A percentile compares a stretch with the other conserved stretches of the same genome.
Evolutionary conservation across 2,888 invertebrate species (phyloP).

Genomic region (Melangyna quadrimaculata): DNA sequence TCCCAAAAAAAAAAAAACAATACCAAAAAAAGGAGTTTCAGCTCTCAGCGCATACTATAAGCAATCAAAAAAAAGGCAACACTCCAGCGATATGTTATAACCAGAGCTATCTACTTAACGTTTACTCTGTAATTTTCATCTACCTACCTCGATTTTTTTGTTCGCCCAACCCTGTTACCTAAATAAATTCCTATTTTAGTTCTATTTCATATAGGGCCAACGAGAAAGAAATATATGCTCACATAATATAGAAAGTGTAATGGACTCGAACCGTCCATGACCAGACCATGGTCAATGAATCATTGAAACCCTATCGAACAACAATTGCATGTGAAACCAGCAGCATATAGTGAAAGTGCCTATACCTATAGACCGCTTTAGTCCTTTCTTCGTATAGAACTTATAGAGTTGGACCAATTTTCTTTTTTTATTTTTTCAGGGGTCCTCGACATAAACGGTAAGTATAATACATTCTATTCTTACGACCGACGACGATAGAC

Average conservation of each 20-base stretch:
- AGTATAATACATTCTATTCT: constrained; percentile 55
- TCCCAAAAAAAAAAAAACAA: neutral
- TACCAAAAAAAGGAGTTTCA: neutral
- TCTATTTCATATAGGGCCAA: constrained; percentile 8
- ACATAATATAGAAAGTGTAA: constrained; percentile 40
- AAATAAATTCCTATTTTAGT: constrained; percentile 22
- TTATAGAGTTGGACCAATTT: neutral
- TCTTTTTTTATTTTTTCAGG: neutral
- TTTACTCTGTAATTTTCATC: constrained; percentile 40
- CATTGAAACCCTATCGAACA: constrained; percentile 64
- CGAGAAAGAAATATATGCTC: neutral
- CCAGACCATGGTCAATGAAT: constrained; percentile 68
- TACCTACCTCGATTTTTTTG: neutral
- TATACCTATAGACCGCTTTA: neutral
- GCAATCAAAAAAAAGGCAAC: constrained; percentile 8
- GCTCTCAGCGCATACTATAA: neutral
- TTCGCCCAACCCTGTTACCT: neutral
- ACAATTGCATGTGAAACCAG: constrained; percentile 62
- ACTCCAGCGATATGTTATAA: constrained; percentile 28
- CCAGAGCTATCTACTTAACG: constrained; percentile 14
- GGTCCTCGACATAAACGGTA: constrained; percentile 55
- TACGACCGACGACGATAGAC: constrained; percentile 5
- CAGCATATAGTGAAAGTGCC: constrained; percentile 41
- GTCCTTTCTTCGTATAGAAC: neutral
- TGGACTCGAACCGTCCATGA: constrained; percentile 65